These are phyloP conservation scores for Thamnophis sirtalis DNA, from an alignment of 2,113 vertebrate genomes.

Conservation along the genomic window DNA sequence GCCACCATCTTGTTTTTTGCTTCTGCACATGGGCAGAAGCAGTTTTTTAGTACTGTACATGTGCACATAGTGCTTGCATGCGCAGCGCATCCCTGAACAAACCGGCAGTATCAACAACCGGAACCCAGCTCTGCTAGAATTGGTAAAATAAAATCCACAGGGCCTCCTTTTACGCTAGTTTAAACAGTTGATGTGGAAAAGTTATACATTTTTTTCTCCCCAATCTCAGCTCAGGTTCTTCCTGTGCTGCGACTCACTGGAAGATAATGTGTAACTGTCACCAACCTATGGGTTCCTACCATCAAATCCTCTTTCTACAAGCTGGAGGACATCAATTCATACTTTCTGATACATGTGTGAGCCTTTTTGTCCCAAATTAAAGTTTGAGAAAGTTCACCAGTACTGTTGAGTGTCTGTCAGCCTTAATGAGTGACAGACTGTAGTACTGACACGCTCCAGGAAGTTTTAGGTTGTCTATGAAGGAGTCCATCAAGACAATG, in stretches of 20 bases:
- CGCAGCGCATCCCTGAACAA: too few relatives aligned
- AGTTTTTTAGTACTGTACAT: too few relatives aligned
- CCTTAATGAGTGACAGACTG: neutral
- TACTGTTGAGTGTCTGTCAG: neutral
- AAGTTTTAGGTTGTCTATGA: neutral
- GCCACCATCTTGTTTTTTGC: too few relatives aligned
- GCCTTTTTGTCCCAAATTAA: neutral
- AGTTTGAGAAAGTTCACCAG: neutral
- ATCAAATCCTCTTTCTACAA: neutral
- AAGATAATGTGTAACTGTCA: neutral
- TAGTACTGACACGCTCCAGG: neutral
- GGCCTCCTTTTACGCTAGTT: too few relatives aligned
- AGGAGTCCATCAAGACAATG: neutral
- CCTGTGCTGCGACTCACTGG: neutral
- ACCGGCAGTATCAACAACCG: too few relatives aligned
- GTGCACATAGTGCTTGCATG: too few relatives aligned
- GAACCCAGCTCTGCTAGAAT: too few relatives aligned
- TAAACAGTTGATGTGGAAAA: neutral
- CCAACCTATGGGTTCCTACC: neutral
- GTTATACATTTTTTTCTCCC: neutral
- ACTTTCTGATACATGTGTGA: neutral
- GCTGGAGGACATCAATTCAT: neutral
- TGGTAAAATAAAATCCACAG: too few relatives aligned
- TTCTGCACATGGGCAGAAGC: too few relatives aligned
- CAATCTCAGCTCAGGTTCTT: neutral